Evolutionary conservation across 2,888 invertebrate species (phyloP).

Genomic region (Cerastoderma edule): DNA sequence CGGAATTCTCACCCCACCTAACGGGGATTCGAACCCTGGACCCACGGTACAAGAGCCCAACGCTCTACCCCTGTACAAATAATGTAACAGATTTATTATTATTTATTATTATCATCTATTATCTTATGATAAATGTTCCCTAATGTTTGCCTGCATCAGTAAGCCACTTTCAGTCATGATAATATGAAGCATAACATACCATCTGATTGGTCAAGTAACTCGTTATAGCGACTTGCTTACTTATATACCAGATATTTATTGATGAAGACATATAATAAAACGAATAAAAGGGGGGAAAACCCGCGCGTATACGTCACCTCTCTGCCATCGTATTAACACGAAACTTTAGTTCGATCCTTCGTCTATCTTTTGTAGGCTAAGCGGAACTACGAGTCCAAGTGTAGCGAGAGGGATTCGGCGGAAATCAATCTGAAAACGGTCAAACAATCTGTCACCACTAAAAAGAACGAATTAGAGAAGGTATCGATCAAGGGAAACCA

Average conservation of each 20-base stretch:
- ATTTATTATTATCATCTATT: too few relatives aligned
- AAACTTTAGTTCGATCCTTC: too few relatives aligned
- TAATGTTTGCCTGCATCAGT: too few relatives aligned
- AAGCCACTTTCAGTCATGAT: too few relatives aligned
- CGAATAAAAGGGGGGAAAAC: background rate
- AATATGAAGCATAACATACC: background rate
- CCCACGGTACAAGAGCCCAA: too few relatives aligned
- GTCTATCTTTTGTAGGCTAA: constrained; percentile 46
- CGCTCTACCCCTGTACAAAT: too few relatives aligned
- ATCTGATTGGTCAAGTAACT: background rate
- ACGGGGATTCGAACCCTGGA: too few relatives aligned
- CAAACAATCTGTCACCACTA: constrained; percentile 42
- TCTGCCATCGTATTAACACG: too few relatives aligned
- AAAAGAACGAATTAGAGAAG: constrained; percentile 52
- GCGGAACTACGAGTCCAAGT: constrained; percentile 52
- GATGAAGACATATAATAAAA: background rate
- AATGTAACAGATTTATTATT: too few relatives aligned
- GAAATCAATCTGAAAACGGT: constrained; percentile 38
- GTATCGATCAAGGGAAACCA: constrained; percentile 28
- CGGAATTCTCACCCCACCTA: too few relatives aligned
- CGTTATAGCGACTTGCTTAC: background rate
- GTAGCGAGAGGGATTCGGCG: constrained; percentile 43
- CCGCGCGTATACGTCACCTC: background rate
- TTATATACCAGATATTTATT: background rate
- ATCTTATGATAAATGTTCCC: too few relatives aligned